A percentile compares a stretch with the other conserved stretches of the same genome.
Conservation (phyloP, 23 tunicate genomes). For the Corella eumyota region DNA sequence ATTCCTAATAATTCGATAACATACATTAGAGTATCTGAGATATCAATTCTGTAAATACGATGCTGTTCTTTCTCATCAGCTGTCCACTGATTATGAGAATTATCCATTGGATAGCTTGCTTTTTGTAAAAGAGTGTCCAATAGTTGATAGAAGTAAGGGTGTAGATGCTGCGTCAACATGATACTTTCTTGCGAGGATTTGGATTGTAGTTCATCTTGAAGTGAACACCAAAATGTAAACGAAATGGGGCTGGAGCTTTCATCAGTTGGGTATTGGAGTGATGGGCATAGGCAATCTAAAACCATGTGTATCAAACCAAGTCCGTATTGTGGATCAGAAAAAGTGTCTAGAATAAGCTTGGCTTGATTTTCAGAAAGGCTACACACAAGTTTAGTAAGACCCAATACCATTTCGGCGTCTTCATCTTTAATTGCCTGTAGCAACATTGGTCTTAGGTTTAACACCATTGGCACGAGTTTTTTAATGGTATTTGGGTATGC, state of each 20-base stretch:
- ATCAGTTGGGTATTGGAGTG: slow-evolving; percentile 88
- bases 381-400: slow-evolving; percentile 78
- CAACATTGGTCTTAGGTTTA: slow-evolving; percentile 52
- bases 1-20: slow-evolving; percentile 55
- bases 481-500: slow-evolving; percentile 64
- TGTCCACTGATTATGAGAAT: slow-evolving; percentile 43
- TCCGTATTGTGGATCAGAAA: slow-evolving; percentile 46
- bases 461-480: slow-evolving; percentile 46
- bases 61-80: slow-evolving; percentile 94
- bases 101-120: slow-evolving; percentile 65
- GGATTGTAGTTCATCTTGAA: slow-evolving; percentile 75
- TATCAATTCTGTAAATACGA: slow-evolving; percentile 83
- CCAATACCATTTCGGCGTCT: slow-evolving; percentile 53
- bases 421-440: slow-evolving; percentile 64
- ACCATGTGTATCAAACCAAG: slow-evolving; percentile 59
- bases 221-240: slow-evolving; percentile 93
- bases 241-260: slow-evolving; percentile 86
- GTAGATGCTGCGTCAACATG: slow-evolving; percentile 7
- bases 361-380: slow-evolving; percentile 91
- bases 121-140: slow-evolving; percentile 36
- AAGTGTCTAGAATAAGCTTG: slow-evolving; percentile 54
- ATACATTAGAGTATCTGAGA: slow-evolving; percentile 94
- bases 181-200: slow-evolving; percentile 5
- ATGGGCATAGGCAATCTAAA: slow-evolving; percentile 43
- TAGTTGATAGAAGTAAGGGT: slow-evolving; percentile 50